Conservation (phyloP, 2,797 vertebrate genomes). For the Gymnoscopelus braueri region DNA sequence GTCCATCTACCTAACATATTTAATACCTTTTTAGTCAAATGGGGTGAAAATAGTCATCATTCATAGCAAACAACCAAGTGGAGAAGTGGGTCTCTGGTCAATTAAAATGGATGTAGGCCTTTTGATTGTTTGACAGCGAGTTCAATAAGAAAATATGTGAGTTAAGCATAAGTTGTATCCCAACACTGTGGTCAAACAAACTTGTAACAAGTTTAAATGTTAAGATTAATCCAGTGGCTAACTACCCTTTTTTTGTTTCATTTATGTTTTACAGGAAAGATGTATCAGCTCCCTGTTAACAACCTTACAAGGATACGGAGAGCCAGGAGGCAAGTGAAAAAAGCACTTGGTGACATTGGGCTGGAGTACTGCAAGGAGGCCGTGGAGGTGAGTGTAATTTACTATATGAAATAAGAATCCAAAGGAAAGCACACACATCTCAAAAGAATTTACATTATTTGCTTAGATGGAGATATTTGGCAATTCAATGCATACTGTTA, state of each 20-base stretch:
- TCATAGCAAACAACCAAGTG: neutral
- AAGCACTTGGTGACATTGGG: constrained; percentile 95
- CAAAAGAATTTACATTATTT: too few species aligned
- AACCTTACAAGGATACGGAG: constrained; percentile 97
- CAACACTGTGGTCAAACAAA: neutral
- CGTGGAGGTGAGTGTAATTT: constrained; percentile 87
- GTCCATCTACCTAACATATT: too few species aligned
- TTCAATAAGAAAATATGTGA: neutral
- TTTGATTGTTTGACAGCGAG: neutral
- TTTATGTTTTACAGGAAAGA: constrained; percentile 82
- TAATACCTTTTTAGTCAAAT: too few species aligned
- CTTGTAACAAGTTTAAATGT: neutral
- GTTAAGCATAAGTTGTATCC: neutral
- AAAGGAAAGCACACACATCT: too few species aligned
- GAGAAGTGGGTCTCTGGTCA: constrained; percentile 8
- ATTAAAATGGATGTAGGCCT: neutral
- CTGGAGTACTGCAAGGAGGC: constrained; percentile 97
- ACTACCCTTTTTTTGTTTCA: neutral
- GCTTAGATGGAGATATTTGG: too few species aligned
- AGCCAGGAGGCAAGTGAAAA: constrained; percentile 98
- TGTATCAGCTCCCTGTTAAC: constrained; percentile 99
- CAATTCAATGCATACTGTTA: too few species aligned
- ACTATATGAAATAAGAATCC: too few species aligned
- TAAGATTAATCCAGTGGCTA: neutral
- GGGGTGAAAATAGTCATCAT: too few species aligned